phyloP scores from a whole-genome alignment of 2,113 vertebrate genomes.

The Candoia aspera region DNA sequence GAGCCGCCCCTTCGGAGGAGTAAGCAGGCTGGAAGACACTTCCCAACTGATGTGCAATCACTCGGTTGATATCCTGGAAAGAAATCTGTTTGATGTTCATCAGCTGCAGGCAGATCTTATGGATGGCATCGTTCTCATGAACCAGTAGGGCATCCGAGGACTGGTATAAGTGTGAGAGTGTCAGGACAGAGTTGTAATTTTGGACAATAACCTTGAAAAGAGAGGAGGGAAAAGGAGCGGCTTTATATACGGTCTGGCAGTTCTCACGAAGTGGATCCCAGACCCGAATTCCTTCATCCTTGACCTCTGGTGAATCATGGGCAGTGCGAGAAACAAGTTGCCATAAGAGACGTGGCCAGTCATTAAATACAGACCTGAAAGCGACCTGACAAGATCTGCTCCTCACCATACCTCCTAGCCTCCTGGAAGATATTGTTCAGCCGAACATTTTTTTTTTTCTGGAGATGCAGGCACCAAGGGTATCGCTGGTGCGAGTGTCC shows the following conservation, averaged over 20 bases:
- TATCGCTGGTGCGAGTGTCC: too few relatives aligned
- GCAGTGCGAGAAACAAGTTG: too few relatives aligned
- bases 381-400: too few relatives aligned
- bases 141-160: conserved; percentile 92
- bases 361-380: too few relatives aligned
- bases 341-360: too few relatives aligned
- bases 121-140: conserved; percentile 91
- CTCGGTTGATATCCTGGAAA: conserved; percentile 86
- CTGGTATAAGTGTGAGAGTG: conserved; percentile 88
- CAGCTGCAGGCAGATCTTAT: conserved; percentile 88
- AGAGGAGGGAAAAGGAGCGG: not conserved
- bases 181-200: conserved; percentile 95
- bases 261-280: too few relatives aligned
- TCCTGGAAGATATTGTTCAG: too few relatives aligned
- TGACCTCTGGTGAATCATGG: too few relatives aligned
- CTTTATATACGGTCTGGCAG: not conserved
- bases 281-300: too few relatives aligned
- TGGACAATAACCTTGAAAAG: conserved; percentile 90
- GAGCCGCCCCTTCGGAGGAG: conserved; percentile 60
- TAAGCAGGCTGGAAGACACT: conserved; percentile 87
- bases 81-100: conserved; percentile 93
- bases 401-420: too few relatives aligned
- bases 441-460: too few relatives aligned
- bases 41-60: conserved; percentile 93
- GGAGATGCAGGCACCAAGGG: too few relatives aligned